These are phyloP conservation scores for Bolinopsis microptera DNA, from an alignment of 37 sponge, comb jelly and placozoan genomes.

Conservation along the genomic window DNA sequence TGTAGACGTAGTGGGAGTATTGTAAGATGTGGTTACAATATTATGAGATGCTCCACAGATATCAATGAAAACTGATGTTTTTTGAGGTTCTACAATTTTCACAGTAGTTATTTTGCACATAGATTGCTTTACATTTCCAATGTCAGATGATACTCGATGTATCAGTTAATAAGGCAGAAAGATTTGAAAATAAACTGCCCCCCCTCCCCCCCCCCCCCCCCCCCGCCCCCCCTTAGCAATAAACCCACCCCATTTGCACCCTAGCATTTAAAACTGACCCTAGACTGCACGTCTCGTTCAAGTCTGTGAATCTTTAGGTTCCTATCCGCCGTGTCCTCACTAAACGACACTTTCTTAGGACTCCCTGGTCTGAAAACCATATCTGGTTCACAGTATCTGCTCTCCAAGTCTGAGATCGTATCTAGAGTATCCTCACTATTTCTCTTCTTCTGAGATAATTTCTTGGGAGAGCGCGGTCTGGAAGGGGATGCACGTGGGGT, in stretches of 20 bases:
- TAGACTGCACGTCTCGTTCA: conserved; percentile 23
- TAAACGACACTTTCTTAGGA: conserved; percentile 24
- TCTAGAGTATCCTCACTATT: neutral
- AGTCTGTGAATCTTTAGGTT: neutral
- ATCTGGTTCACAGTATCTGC: neutral
- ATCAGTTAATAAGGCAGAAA: too few species aligned
- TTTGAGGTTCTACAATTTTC: too few species aligned
- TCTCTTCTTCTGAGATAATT: neutral
- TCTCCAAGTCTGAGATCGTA: conserved; percentile 25
- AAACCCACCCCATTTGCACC: too few species aligned
- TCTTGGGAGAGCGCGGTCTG: neutral
- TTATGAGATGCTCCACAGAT: neutral
- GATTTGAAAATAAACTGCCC: too few species aligned
- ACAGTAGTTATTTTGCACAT: too few species aligned
- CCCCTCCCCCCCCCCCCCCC: too few species aligned
- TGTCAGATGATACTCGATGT: too few species aligned
- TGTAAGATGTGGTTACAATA: too few species aligned
- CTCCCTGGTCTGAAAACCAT: neutral
- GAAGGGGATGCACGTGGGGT: neutral
- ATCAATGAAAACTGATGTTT: neutral
- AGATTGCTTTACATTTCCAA: too few species aligned
- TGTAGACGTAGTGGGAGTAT: neutral
- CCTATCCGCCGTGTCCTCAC: conserved; percentile 15
- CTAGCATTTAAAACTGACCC: conserved; percentile 12
- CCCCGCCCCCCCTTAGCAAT: too few species aligned